Conservation (phyloP, 2,113 vertebrate genomes). For the Petaurus breviceps region DNA sequence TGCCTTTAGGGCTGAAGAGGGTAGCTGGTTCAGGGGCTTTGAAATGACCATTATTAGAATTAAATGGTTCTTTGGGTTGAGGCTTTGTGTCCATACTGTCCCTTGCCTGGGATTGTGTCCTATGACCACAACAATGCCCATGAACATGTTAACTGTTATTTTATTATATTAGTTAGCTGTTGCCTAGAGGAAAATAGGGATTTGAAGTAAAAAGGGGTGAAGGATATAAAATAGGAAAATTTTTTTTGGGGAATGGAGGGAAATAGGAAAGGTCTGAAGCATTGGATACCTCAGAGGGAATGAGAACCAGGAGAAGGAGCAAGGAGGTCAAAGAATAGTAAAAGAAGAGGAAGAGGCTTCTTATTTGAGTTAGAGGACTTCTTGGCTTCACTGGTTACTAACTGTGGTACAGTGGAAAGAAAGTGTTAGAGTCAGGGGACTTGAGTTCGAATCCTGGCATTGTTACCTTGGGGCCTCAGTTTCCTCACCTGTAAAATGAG, state of each 20-base stretch:
- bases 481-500: not conserved
- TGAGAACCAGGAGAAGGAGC: not conserved
- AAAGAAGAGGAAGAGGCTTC: not conserved
- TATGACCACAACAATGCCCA: not conserved
- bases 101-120: not conserved
- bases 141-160: not conserved
- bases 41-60: not conserved
- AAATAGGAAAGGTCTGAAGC: not conserved
- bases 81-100: not conserved
- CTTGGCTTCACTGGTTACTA: not conserved
- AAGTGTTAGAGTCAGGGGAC: not conserved
- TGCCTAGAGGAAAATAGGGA: conserved; percentile 39
- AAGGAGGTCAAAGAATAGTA: too few species aligned
- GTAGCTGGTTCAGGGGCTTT: not conserved
- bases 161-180: conserved; percentile 15
- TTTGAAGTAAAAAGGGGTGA: not conserved
- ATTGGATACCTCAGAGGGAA: not conserved
- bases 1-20: not conserved
- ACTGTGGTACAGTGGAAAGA: not conserved
- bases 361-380: not conserved
- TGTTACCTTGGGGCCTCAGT: not conserved
- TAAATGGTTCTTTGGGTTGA: not conserved
- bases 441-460: not conserved
- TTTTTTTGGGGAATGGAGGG: not conserved
- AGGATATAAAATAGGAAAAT: not conserved